Conservation (phyloP, 2,888 invertebrate species). For the Hydrotaea cyrtoneurina region DNA sequence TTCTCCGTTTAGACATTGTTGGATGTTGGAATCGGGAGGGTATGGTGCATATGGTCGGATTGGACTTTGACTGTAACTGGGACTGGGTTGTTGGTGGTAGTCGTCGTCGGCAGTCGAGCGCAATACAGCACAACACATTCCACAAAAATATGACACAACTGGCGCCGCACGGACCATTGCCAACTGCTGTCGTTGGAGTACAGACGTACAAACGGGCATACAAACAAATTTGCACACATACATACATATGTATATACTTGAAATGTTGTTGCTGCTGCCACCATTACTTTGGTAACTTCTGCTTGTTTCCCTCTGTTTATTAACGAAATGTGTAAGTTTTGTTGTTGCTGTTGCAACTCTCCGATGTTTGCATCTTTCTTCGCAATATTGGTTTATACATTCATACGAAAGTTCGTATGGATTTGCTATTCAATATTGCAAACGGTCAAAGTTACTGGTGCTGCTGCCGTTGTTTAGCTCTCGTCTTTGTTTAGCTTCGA, state of each 20-base stretch:
- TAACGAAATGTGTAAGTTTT: slow-evolving; percentile 55
- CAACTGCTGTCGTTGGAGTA: slow-evolving; percentile 64
- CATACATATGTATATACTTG: neutral
- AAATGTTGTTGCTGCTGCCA: slow-evolving; percentile 43
- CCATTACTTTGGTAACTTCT: slow-evolving; percentile 48
- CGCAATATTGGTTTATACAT: slow-evolving; percentile 15
- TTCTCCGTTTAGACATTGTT: neutral
- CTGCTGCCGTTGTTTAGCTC: neutral
- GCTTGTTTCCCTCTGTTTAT: slow-evolving; percentile 40
- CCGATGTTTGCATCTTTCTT: slow-evolving; percentile 14
- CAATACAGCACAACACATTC: slow-evolving; percentile 57
- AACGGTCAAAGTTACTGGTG: neutral
- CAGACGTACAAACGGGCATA: slow-evolving; percentile 21
- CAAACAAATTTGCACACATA: too few species aligned
- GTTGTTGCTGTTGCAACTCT: slow-evolving; percentile 50
- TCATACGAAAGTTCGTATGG: slow-evolving; percentile 7
- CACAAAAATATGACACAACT: slow-evolving; percentile 71
- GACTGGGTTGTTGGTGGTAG: slow-evolving; percentile 14
- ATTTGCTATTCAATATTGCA: neutral
- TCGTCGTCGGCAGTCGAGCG: slow-evolving; percentile 52
- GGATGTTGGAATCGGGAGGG: neutral
- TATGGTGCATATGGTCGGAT: neutral
- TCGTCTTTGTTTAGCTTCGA: neutral
- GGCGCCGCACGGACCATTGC: slow-evolving; percentile 71
- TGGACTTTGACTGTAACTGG: slow-evolving; percentile 24